phyloP scores from a whole-genome alignment of 2,113 vertebrate genomes.

The Martes martes region DNA sequence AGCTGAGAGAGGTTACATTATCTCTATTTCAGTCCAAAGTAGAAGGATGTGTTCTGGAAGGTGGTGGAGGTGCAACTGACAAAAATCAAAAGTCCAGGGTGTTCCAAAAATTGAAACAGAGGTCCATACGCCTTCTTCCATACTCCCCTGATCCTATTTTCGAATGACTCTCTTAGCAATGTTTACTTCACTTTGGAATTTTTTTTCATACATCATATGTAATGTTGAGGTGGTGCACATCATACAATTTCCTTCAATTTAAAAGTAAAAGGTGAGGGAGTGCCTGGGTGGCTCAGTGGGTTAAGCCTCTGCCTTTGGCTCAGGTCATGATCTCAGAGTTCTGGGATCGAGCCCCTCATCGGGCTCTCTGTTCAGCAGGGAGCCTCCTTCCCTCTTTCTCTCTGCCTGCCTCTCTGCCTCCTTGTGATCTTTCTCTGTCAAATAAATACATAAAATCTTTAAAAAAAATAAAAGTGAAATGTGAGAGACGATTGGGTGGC shows the following conservation, averaged over 20 bases:
- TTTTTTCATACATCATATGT: neutral
- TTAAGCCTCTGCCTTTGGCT: too few species aligned
- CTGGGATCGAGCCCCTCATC: too few species aligned
- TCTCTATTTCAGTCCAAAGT: neutral
- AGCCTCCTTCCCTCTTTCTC: too few species aligned
- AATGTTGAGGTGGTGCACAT: neutral
- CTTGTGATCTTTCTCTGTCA: too few species aligned
- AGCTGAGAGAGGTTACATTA: neutral
- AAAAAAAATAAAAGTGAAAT: too few species aligned
- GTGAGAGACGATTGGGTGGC: too few species aligned
- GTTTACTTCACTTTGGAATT: neutral
- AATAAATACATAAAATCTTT: too few species aligned
- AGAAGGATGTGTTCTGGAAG: neutral
- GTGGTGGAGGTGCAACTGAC: neutral
- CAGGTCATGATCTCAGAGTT: too few species aligned
- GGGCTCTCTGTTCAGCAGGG: too few species aligned
- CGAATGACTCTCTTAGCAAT: neutral
- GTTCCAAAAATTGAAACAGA: neutral
- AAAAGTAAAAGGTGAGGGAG: neutral
- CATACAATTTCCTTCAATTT: neutral
- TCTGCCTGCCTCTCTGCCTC: too few species aligned
- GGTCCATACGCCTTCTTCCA: neutral
- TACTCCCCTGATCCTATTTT: neutral
- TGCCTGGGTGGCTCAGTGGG: too few species aligned
- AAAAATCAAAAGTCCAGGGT: neutral